Evolutionary conservation across 92 coral and sea anemone genomes (phyloP).

Genomic region (Chrysogorgia sp.): DNA sequence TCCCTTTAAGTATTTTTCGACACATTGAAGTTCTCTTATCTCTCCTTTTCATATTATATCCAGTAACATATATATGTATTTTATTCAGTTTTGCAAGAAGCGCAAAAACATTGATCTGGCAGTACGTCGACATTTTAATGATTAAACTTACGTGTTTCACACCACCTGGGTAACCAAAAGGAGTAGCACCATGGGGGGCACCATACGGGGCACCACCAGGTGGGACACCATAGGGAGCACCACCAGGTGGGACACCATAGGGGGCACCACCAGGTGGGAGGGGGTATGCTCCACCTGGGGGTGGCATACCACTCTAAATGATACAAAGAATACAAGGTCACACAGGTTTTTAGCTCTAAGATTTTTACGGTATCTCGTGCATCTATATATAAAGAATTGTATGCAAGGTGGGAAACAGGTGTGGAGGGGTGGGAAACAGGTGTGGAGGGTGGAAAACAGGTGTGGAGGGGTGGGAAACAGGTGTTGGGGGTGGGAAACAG

Average conservation of each 20-base stretch:
- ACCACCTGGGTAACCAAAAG: conserved; percentile 29
- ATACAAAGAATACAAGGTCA: not conserved
- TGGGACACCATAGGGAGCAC: not conserved
- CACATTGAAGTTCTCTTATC: no score
- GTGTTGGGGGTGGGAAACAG: no score
- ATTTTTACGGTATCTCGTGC: not conserved
- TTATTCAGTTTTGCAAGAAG: not conserved
- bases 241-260: not conserved
- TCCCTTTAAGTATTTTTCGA: no score
- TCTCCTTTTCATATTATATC: no score
- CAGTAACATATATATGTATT: no score
- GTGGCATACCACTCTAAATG: conserved; percentile 9
- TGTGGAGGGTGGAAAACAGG: not conserved
- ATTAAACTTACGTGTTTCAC: conserved; percentile 22
- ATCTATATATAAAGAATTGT: not conserved
- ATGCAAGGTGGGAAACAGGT: not conserved
- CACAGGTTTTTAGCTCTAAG: no score
- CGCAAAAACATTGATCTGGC: not conserved
- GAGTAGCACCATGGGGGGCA: not conserved
- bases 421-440: not conserved
- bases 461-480: no score
- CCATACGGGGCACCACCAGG: not conserved
- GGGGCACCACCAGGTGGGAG: not conserved
- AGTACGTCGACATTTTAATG: not conserved
- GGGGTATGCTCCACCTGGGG: conserved; percentile 54